Conservation (phyloP, 2,797 vertebrate genomes). For the Petrocephalus sullivani region DNA sequence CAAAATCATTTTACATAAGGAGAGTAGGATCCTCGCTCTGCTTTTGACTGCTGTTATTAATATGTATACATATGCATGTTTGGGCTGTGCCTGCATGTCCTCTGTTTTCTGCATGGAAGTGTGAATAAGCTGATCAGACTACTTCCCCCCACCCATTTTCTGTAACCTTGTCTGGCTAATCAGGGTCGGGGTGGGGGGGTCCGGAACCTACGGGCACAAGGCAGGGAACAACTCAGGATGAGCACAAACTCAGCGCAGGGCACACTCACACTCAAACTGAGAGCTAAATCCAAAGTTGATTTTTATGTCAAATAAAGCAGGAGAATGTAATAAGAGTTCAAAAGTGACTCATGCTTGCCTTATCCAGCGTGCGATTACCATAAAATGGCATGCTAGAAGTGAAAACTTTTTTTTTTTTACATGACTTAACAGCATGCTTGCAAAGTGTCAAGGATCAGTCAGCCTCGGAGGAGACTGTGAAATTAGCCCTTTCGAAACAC, state of each 20-base stretch:
- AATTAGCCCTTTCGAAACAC: not conserved
- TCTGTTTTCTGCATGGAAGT: not conserved
- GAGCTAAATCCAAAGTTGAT: not conserved
- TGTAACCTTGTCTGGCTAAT: not conserved
- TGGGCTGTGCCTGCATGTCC: not conserved
- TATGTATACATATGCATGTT: not conserved
- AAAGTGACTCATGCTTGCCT: not conserved
- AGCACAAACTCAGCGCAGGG: no score
- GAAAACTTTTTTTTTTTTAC: not conserved
- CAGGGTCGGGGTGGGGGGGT: not conserved
- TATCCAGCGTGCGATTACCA: not conserved
- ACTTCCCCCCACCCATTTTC: not conserved
- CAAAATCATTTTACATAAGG: slow-evolving; percentile 10
- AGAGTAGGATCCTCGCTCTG: not conserved
- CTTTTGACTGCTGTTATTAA: slow-evolving; percentile 1
- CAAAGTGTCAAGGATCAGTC: not conserved
- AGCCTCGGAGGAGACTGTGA: not conserved
- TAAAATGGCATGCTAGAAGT: not conserved
- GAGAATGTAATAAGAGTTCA: not conserved
- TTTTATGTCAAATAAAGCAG: not conserved
- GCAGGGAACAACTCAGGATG: not conserved
- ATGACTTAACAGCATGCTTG: not conserved
- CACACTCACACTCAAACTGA: not conserved
- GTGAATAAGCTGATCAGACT: not conserved
- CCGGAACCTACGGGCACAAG: not conserved